Percentiles rank a stretch among this genome's conserved stretches.
phyloP scores from a whole-genome alignment of 2,888 invertebrate genomes.

The Sthenelais limicola region DNA sequence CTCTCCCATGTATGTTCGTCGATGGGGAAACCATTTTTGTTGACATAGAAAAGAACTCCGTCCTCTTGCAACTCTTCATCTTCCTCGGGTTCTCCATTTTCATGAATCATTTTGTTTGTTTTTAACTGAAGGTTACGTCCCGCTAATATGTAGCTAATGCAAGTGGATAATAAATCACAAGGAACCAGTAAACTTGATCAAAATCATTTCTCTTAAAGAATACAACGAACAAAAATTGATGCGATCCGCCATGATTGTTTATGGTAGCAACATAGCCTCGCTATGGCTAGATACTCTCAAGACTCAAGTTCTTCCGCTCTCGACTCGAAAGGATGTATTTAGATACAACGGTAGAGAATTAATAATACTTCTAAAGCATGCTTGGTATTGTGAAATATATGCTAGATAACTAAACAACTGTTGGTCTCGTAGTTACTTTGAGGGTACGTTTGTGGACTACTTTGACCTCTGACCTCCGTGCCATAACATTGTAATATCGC shows the following conservation, averaged over 20 bases:
- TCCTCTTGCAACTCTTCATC: conserved; percentile 57
- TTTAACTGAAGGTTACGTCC: too few species aligned
- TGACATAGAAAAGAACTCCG: conserved; percentile 70
- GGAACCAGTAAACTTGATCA: background rate
- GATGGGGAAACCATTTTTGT: conserved; percentile 70
- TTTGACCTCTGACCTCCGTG: conserved; percentile 29
- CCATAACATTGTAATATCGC: background rate
- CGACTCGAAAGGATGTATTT: too few species aligned
- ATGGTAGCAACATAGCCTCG: conserved; percentile 30
- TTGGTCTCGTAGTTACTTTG: background rate
- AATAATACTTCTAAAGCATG: too few species aligned
- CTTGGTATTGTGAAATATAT: too few species aligned
- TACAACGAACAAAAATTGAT: background rate
- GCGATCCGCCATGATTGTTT: conserved; percentile 32
- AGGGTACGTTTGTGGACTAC: background rate
- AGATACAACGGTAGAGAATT: too few species aligned
- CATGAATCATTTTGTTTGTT: too few species aligned
- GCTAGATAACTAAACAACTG: background rate
- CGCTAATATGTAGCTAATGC: too few species aligned
- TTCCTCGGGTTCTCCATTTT: conserved; percentile 30
- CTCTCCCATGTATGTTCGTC: conserved; percentile 69
- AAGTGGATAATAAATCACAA: background rate
- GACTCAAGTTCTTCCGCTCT: too few species aligned
- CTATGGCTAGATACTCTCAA: too few species aligned
- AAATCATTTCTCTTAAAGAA: background rate